A percentile compares a stretch with the other conserved stretches of the same genome.
Conservation (phyloP, 2,113 vertebrate genomes). For the human region DNA sequence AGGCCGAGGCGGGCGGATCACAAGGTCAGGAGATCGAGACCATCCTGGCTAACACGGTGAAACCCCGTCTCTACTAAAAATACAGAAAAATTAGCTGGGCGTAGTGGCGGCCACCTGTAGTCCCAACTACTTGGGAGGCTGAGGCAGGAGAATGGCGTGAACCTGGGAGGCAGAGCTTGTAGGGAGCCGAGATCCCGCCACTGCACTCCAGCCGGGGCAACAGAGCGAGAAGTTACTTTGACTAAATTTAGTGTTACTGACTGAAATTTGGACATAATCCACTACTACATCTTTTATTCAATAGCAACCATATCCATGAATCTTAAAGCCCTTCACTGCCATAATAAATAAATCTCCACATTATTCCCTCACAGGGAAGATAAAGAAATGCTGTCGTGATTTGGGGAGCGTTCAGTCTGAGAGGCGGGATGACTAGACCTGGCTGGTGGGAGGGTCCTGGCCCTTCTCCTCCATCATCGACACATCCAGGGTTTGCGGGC, state of each 20-base stretch:
- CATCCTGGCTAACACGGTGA: too few species aligned
- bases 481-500: neutral
- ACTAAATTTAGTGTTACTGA: neutral
- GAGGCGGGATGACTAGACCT: neutral
- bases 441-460: neutral
- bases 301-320: neutral
- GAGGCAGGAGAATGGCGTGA: too few species aligned
- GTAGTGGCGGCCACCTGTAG: rapidly evolving
- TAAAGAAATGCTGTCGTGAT: neutral
- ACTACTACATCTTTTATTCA: neutral
- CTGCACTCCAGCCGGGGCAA: too few species aligned
- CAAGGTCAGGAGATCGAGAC: too few species aligned
- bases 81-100: too few species aligned
- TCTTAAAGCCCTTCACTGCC: neutral
- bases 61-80: too few species aligned
- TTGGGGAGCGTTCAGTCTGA: neutral
- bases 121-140: too few species aligned
- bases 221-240: neutral
- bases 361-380: neutral
- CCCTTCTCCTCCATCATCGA: neutral
- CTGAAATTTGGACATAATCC: neutral
- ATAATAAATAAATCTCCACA: neutral
- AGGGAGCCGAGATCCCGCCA: too few species aligned
- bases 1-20: too few species aligned
- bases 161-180: too few species aligned